Evolutionary conservation across 2,113 vertebrate species (phyloP), one percentile per base, ranked within the genome.

Genomic region (Malurus alboscapulatus): DNA sequence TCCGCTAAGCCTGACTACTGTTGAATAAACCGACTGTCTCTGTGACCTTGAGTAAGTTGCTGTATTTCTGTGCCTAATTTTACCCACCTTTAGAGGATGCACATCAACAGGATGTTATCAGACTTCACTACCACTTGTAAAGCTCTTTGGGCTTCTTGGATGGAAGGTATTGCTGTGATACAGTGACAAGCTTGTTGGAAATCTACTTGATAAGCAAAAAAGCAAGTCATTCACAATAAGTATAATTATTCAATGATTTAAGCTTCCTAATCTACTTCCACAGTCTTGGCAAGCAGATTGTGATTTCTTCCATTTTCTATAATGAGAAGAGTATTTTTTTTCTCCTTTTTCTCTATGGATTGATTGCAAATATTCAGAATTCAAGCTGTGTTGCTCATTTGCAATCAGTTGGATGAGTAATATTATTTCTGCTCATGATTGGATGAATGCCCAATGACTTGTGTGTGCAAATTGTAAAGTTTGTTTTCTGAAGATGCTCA

Each of bases 301-400:
- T 94, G 91, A 94, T 92, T 94, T 94, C 82, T 95, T 95, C 93
- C 75, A 92, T 93, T 95, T 96, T 90, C 67, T 95, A 57, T 96
- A 96, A 96, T 88, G 88, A 95, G 80, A 81, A 73, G 79, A 92
- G 67, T 63, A 27, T 77, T 94, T 96, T 90, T 90, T 90, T 88
- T 73, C 72, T 85, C 78, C 91, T 92, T 91, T 90, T 82, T 80
- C 78, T 96, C 91, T 92, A 91, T 95, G 87, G 82, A 90, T 92
- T 95, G 91, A 95, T 96, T 96, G 94, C 94, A 96, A 95, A 95
- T 96, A 96, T 95, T 96, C 93, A 96, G 68, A 87, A 96, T 94
- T 94, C 91, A 96, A 96, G 94, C 95, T 94, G 96, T 96, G 93
- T 88, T 92, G 72, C 93, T 96, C 96, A 94, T 93, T 94, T 96